Evolutionary conservation across 2,888 invertebrate species (phyloP).

Genomic region (Nomada fabriciana): DNA sequence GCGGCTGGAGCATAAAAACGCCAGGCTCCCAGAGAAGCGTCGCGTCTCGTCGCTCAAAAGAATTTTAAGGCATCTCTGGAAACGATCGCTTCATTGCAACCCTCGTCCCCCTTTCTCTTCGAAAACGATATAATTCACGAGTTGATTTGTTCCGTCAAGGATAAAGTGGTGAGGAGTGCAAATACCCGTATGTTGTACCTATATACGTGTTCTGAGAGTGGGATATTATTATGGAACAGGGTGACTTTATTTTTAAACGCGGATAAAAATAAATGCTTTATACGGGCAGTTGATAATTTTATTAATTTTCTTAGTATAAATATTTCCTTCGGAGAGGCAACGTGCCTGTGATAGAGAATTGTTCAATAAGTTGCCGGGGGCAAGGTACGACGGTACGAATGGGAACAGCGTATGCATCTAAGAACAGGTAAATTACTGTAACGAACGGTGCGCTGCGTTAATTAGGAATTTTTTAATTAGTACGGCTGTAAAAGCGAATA

Average conservation of each 20-base stretch:
- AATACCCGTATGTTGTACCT: not conserved
- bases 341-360: too few species aligned
- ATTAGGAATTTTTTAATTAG: conserved; percentile 43
- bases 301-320: too few species aligned
- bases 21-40: not conserved
- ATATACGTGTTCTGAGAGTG: too few species aligned
- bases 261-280: not conserved
- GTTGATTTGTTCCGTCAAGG: not conserved
- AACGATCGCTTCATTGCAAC: conserved; percentile 12
- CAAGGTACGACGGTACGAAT: too few species aligned
- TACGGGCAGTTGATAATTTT: not conserved
- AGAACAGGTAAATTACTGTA: too few species aligned
- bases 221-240: not conserved
- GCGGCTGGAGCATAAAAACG: conserved; percentile 11
- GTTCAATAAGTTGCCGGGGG: too few species aligned
- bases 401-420: too few species aligned
- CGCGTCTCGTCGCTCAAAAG: conserved; percentile 5
- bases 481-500: not conserved
- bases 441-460: conserved; percentile 13
- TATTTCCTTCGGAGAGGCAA: too few species aligned
- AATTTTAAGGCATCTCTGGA: conserved; percentile 25
- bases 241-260: too few species aligned
- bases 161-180: not conserved
- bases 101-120: not conserved
- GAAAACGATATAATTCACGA: conserved; percentile 2